These are phyloP conservation scores for Apomyelois bistriatella DNA, from an alignment of 2,888 invertebrate genomes.

Conservation along the genomic window DNA sequence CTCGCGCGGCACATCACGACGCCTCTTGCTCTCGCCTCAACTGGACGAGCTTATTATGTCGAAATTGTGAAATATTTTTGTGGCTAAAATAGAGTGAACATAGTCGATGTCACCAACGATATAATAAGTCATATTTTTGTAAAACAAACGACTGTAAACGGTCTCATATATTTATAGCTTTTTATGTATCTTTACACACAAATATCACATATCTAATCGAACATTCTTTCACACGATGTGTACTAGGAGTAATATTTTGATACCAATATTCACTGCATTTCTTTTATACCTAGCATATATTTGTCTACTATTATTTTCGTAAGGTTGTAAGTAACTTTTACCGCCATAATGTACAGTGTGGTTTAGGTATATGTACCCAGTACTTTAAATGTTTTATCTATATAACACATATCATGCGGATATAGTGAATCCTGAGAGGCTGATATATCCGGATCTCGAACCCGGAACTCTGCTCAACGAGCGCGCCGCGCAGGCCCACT, in stretches of 20 bases:
- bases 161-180: slow-evolving; percentile 57
- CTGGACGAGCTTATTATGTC: slow-evolving; percentile 49
- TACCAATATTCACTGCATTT: slow-evolving; percentile 75
- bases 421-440: slow-evolving; percentile 63
- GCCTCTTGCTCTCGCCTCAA: slow-evolving; percentile 14
- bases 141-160: slow-evolving; percentile 50
- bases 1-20: slow-evolving; percentile 44
- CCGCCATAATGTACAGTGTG: slow-evolving; percentile 71
- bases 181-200: slow-evolving; percentile 63
- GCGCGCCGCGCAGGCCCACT: slow-evolving; percentile 44
- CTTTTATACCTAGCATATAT: slow-evolving; percentile 67
- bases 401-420: slow-evolving; percentile 76
- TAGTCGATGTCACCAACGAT: slow-evolving; percentile 46
- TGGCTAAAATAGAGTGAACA: slow-evolving; percentile 43
- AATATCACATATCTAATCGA: slow-evolving; percentile 75
- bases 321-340: slow-evolving; percentile 63
- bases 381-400: slow-evolving; percentile 66
- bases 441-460: slow-evolving; percentile 46
- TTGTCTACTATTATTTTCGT: slow-evolving; percentile 59
- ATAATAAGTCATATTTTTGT: slow-evolving; percentile 69
- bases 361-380: slow-evolving; percentile 69
- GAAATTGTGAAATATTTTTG: slow-evolving; percentile 48
- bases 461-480: slow-evolving; percentile 45
- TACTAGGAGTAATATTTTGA: slow-evolving; percentile 75
- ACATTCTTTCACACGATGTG: slow-evolving; percentile 59